Conservation (phyloP, 2,888 invertebrate species). For the Tinea semifulvella region DNA sequence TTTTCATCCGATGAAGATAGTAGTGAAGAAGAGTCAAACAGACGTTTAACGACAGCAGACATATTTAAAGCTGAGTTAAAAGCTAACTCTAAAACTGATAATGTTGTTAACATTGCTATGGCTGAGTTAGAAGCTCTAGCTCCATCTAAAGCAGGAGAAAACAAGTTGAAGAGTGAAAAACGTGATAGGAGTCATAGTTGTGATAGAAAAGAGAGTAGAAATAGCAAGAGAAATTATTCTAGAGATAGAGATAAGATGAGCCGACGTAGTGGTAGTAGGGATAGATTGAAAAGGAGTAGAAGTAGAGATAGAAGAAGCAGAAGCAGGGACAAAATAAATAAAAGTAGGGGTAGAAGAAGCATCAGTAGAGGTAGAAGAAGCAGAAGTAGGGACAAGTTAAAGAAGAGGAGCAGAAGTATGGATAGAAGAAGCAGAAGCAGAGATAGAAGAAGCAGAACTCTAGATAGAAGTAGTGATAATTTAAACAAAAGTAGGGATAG, state of each 20-base stretch:
- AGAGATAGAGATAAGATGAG: constrained; percentile 24
- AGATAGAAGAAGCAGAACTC: constrained; percentile 28
- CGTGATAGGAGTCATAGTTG: constrained; percentile 32
- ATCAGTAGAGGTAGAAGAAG: constrained; percentile 22
- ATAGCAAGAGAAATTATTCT: constrained; percentile 29
- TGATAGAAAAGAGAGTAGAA: constrained; percentile 27
- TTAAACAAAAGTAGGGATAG: constrained; percentile 25
- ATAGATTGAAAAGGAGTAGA: constrained; percentile 19
- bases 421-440: constrained; percentile 32
- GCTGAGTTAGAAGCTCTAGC: constrained; percentile 86
- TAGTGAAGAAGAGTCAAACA: constrained; percentile 39
- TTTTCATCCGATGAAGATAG: constrained; percentile 48
- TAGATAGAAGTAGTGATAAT: too few relatives aligned
- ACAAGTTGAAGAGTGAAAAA: constrained; percentile 30
- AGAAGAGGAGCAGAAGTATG: constrained; percentile 19
- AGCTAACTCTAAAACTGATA: constrained; percentile 27
- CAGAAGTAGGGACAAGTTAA: constrained; percentile 17
- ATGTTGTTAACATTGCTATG: constrained; percentile 83
- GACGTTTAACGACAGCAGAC: constrained; percentile 48
- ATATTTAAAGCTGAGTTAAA: constrained; percentile 50
- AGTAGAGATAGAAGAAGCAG: constrained; percentile 27
- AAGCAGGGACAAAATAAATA: constrained; percentile 30
- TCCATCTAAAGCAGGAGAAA: constrained; percentile 62
- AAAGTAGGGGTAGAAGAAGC: constrained; percentile 22
- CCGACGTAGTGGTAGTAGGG: constrained; percentile 18